Evolutionary conservation across 1,140 invertebrate genomes (phyloP).

Genomic region (Pinna nobilis): DNA sequence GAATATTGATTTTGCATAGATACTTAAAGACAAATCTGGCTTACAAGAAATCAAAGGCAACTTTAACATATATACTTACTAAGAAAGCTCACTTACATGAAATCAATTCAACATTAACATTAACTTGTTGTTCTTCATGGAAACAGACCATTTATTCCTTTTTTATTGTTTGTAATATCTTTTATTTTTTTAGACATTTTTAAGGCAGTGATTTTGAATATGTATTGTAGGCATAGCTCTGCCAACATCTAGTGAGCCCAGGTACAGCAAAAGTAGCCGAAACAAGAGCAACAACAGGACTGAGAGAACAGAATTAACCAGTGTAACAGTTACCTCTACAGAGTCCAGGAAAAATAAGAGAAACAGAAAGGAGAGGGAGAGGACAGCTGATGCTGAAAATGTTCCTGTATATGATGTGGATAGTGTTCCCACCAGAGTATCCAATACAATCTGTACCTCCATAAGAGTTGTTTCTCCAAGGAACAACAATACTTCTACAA

Average conservation of each 20-base stretch:
- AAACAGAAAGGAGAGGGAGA: slow-evolving; percentile 50
- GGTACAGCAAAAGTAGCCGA: slow-evolving; percentile 41
- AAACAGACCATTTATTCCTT: too few species aligned
- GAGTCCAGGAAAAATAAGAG: slow-evolving; percentile 54
- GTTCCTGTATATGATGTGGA: too few species aligned
- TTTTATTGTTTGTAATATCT: background rate
- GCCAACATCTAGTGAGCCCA: slow-evolving; percentile 55
- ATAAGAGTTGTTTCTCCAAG: slow-evolving; percentile 91
- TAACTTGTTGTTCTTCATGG: too few species aligned
- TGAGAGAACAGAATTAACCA: slow-evolving; percentile 18
- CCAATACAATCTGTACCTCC: slow-evolving; percentile 74
- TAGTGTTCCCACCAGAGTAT: slow-evolving; percentile 3
- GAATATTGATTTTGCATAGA: too few species aligned
- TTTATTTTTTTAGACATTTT: background rate
- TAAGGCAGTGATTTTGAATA: background rate
- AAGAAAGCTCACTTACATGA: too few species aligned
- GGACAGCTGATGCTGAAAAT: slow-evolving; percentile 47
- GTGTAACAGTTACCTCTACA: slow-evolving; percentile 26
- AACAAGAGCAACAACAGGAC: slow-evolving; percentile 42
- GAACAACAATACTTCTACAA: slow-evolving; percentile 77
- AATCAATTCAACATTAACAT: too few species aligned
- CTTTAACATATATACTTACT: too few species aligned
- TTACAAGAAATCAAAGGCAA: too few species aligned
- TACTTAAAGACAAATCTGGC: too few species aligned
- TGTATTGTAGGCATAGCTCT: slow-evolving; percentile 54